Percentiles rank a stretch among this genome's conserved stretches.
phyloP scores from a whole-genome alignment of 1,140 invertebrate species.

The Listronotus bonariensis region DNA sequence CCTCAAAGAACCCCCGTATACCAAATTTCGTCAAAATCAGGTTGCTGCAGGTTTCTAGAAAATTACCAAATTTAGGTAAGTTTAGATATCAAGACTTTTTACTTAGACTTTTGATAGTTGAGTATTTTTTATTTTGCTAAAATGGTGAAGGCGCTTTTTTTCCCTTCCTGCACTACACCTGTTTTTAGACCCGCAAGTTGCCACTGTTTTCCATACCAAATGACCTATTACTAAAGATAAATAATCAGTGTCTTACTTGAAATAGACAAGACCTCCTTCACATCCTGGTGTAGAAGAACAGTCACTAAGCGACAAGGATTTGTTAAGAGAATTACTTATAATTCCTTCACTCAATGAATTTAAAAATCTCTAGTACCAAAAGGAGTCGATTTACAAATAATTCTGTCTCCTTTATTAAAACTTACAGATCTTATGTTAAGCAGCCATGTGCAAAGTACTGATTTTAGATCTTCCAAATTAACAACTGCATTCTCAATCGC shows the following conservation, averaged over 20 bases:
- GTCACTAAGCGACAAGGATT: constrained; percentile 61
- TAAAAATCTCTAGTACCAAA: constrained; percentile 14
- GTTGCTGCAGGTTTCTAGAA: no score
- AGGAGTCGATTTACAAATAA: constrained; percentile 8
- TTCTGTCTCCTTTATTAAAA: neutral
- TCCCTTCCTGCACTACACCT: no score
- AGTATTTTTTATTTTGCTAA: no score
- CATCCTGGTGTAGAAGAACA: constrained; percentile 62
- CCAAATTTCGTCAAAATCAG: no score
- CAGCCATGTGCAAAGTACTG: neutral
- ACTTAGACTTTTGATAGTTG: no score
- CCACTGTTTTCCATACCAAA: no score
- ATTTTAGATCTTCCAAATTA: neutral
- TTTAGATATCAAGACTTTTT: no score
- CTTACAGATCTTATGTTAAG: neutral
- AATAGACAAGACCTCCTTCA: constrained; percentile 64
- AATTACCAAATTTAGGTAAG: no score
- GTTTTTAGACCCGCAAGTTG: no score
- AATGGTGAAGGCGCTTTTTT: no score
- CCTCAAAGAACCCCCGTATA: no score
- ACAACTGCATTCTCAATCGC: neutral
- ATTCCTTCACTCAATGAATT: constrained; percentile 21
- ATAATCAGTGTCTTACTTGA: constrained; percentile 32
- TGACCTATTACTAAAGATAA: no score
- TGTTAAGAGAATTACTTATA: constrained; percentile 8